Evolutionary conservation across 2,113 vertebrate species (phyloP), one percentile per base, ranked within the genome.

Genomic region (Oryzias melastigma): DNA sequence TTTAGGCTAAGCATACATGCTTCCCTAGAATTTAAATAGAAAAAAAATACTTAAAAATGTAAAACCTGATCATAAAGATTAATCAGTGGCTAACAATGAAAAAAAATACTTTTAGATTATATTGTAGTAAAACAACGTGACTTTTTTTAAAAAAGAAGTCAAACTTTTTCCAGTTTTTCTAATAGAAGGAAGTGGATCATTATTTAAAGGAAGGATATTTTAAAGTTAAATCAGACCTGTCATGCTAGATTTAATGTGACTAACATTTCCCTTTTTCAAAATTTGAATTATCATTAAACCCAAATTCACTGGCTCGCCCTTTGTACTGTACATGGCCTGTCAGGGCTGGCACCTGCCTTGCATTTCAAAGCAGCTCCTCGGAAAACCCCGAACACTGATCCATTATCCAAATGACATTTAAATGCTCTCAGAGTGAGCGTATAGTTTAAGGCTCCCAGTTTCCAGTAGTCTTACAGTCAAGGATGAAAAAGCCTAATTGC

Each of bases 351-450:
- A n/a, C 47, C 73, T 78, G 69, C 68, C 73, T 85, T 74, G 68
- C 64, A 75, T 77, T 87, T 84, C 72, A 81, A 85, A 80, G 70
- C 62, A 78, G 65, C 18, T 66, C 14, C 25, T 22, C 15, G 8
- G 3, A 41, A 62, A 50, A 15, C 19, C 52, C 62, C 52, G 63
- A 71, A 58, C 58, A 64, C 25, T 24, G 52, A 58, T 75, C 73
- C 59, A 85, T 87, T 84, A 84, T 75, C 68, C 75, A 78, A 78
- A 85, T 66, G 55, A 68, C 71, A 82, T 81, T 80, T 64, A 88
- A 84, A 81, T 70, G 29, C 54, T 75, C 43, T 68, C 52, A 18
- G 43, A 62, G 48, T 61, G 54, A 70, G 61, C 58, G 65, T 68
- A 60, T 58, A 74, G 66, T 58, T 73, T 29, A 35, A 67, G 68